These are phyloP conservation scores for Lemur catta DNA, from an alignment of 2,797 vertebrate genomes.

Conservation along the genomic window DNA sequence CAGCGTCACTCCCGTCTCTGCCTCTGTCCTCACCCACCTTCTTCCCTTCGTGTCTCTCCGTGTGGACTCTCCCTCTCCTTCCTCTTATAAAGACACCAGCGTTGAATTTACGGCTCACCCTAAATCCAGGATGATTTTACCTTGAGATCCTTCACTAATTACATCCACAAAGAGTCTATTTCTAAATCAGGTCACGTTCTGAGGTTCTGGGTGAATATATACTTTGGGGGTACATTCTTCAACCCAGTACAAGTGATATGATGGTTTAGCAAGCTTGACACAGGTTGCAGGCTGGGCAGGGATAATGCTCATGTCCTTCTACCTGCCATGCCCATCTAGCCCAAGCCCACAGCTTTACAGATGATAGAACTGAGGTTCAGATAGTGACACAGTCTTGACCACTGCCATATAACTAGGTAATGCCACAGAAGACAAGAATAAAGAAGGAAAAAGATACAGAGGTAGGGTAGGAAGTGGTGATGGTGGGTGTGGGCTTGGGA, in stretches of 20 bases:
- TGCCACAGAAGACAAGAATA: not conserved
- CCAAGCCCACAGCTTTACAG: not conserved
- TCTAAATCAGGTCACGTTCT: not conserved
- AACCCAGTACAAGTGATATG: not conserved
- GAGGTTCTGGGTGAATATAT: not conserved
- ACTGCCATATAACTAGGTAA: not conserved
- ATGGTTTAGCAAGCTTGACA: not conserved
- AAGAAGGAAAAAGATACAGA: not conserved
- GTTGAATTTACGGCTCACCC: not conserved
- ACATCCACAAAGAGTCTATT: not conserved
- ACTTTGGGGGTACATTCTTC: not conserved
- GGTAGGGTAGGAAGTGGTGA: not conserved
- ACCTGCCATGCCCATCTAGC: not conserved
- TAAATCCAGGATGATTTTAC: not conserved
- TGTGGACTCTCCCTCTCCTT: not conserved
- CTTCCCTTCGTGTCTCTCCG: not conserved
- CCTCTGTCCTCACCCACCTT: not conserved
- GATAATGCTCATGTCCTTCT: rapidly evolving
- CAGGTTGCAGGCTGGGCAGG: not conserved
- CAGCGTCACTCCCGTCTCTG: not conserved
- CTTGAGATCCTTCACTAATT: not conserved
- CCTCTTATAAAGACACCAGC: not conserved
- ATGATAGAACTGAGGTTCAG: not conserved
- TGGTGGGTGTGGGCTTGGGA: not conserved
- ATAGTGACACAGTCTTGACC: not conserved